Evolutionary conservation across 1,140 invertebrate genomes (phyloP).

Genomic region (Pseudoatta argentina): DNA sequence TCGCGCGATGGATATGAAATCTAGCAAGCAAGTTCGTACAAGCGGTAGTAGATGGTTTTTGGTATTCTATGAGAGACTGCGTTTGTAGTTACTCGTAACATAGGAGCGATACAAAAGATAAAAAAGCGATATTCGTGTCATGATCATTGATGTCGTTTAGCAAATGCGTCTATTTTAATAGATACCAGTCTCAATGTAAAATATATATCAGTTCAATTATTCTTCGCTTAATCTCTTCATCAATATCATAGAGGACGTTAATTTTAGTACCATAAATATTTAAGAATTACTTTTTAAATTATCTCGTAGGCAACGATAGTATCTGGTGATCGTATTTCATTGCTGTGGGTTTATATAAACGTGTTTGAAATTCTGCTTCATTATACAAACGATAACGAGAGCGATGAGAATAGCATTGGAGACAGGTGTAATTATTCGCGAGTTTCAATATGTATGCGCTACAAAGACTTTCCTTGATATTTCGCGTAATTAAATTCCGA

Average conservation of each 20-base stretch:
- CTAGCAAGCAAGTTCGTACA: not conserved
- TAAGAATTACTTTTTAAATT: not conserved
- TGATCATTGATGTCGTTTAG: not conserved
- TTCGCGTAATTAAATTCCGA: slow-evolving; percentile 30
- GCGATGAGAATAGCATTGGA: not conserved
- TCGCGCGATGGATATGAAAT: not conserved
- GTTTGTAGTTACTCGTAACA: not conserved
- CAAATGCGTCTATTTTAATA: not conserved
- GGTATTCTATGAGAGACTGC: not conserved
- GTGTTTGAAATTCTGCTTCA: slow-evolving; percentile 14
- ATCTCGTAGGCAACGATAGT: not conserved
- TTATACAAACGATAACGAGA: slow-evolving; percentile 13
- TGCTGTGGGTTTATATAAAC: not conserved
- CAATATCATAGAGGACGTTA: not conserved
- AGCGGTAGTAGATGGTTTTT: not conserved
- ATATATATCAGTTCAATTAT: not conserved
- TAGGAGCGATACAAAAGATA: not conserved
- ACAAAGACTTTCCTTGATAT: slow-evolving; percentile 8
- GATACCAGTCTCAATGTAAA: not conserved
- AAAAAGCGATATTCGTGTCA: slow-evolving; percentile 15
- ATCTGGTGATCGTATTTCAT: not conserved
- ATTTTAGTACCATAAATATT: slow-evolving; percentile 35
- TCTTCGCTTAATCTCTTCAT: not conserved
- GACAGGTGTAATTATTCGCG: slow-evolving; percentile 25
- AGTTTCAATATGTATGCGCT: not conserved